Base-by-base conservation (phyloP, 2,888 invertebrate genomes). In the Andrena flavipes region DNA sequence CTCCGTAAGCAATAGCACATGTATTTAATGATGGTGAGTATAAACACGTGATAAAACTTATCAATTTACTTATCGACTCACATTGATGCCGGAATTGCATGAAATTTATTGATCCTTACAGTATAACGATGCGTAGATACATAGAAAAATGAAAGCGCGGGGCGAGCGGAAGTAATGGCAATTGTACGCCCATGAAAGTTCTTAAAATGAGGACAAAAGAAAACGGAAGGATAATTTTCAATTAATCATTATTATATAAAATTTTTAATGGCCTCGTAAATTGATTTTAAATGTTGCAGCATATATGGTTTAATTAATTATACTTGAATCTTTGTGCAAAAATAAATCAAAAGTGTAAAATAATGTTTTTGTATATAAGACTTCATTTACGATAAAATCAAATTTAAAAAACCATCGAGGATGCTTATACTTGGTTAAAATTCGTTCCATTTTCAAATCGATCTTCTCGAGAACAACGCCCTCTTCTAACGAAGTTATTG, bases 1-100 rank as follows among this genome's bases (percentile, higher is more conserved):
- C 48, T 65, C 51, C 42, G 56, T 72, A 72, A 68, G 70, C 20
- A 51, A 20, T 51, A 51, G 51, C 67, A 59, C 35, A 20, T 69
- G 35, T 63, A 65, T 64, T 64, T 77, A 51, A 65, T 69, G 68
- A 33, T 69, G 30, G 4, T 67, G 33, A 26, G 49, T 26, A 23
- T 35, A 29, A 76, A 64, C 20, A 77, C 84, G 84, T 84, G 84
- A 84, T 49, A 16, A 76, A 68, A 76, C 60, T 80, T 74, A 16
- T 20, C 26, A 63, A 56, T n/a, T 20, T 8, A 20, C 26, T 49
- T n/a, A 33, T 23, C 16, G 2, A 60, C 20, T 54, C 64, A 20
- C 30, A 69, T 64, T 20, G 2, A 35, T 10, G n/a, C 56, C 51
- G 29, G 26, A 79, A 56, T 23, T 13, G 10, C 8, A 64, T 70